Evolutionary conservation across 2,113 vertebrate species (phyloP).

Genomic region (Catharus fuscescens): DNA sequence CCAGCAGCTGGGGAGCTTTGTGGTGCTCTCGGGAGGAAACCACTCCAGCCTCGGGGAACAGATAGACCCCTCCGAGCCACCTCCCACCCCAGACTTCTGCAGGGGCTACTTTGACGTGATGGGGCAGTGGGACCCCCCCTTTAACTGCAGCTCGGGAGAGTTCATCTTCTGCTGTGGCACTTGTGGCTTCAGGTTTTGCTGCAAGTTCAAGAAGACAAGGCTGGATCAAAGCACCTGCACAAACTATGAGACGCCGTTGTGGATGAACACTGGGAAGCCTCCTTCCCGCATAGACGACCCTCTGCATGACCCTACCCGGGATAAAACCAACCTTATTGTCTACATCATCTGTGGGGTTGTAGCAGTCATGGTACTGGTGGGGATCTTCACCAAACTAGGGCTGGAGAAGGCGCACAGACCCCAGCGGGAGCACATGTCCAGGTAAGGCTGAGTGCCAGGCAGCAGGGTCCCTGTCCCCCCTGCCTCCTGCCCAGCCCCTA

Average conservation of each 20-base stretch:
- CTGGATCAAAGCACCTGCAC: slow-evolving; percentile 96
- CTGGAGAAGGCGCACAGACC: slow-evolving; percentile 98
- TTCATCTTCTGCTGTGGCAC: slow-evolving; percentile 99
- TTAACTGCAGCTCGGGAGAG: slow-evolving; percentile 94
- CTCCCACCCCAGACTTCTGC: slow-evolving; percentile 89
- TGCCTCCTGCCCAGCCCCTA: not conserved
- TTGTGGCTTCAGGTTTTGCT: slow-evolving; percentile 99
- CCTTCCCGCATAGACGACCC: slow-evolving; percentile 91
- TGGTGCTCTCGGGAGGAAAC: slow-evolving; percentile 92
- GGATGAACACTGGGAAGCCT: slow-evolving; percentile 92
- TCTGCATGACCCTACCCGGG: slow-evolving; percentile 90
- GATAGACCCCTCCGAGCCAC: slow-evolving; percentile 83
- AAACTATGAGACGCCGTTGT: slow-evolving; percentile 93
- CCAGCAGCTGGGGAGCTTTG: slow-evolving; percentile 87
- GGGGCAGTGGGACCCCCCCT: slow-evolving; percentile 98
- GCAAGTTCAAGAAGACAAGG: slow-evolving; percentile 90
- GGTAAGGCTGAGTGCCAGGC: slow-evolving; percentile 74
- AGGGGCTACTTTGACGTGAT: slow-evolving; percentile 98
- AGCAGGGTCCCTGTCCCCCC: not conserved
- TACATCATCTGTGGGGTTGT: slow-evolving; percentile 99
- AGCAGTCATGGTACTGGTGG: slow-evolving; percentile 98
- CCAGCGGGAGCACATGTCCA: slow-evolving; percentile 97
- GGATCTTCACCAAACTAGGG: slow-evolving; percentile 98
- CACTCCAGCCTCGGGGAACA: slow-evolving; percentile 86
- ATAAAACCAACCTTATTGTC: slow-evolving; percentile 98